Percentiles rank a stretch among this genome's conserved stretches.
Evolutionary conservation across 2,888 invertebrate species (phyloP).

Genomic region (Pachymerium ferrugineum): DNA sequence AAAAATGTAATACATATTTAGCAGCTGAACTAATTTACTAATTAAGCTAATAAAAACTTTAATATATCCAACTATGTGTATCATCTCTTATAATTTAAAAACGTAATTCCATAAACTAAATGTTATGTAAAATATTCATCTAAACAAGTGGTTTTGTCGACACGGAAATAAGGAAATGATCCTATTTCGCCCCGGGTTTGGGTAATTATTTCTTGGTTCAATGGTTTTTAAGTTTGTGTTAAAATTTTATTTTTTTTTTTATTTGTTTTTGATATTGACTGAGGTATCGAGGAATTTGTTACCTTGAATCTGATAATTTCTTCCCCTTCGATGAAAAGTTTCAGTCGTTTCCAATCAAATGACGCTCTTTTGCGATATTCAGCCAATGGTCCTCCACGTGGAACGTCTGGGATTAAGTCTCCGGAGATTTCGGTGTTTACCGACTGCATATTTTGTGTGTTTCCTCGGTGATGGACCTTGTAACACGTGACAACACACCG

Average conservation of each 20-base stretch:
- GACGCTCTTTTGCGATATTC: constrained; percentile 68
- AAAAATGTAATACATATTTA: constrained; percentile 30
- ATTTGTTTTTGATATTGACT: no score
- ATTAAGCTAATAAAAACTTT: neutral
- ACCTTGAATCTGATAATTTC: constrained; percentile 73
- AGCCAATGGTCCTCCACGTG: constrained; percentile 65
- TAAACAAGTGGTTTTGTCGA: no score
- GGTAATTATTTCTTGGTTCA: no score
- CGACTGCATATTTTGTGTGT: neutral
- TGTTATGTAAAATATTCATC: no score
- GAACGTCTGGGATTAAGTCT: constrained; percentile 43
- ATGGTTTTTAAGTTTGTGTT: no score
- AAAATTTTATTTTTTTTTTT: no score
- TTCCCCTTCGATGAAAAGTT: constrained; percentile 71
- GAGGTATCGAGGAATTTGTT: constrained; percentile 32
- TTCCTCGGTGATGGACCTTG: no score
- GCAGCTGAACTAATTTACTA: neutral
- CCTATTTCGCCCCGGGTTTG: no score
- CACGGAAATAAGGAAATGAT: no score
- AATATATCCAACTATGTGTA: neutral
- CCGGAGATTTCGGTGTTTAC: neutral
- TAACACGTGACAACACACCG: no score
- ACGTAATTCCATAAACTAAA: no score
- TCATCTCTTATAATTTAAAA: no score
- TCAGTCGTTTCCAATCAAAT: constrained; percentile 82